Base-by-base conservation (phyloP, 2,797 vertebrate species). In the Staurois parvus region DNA sequence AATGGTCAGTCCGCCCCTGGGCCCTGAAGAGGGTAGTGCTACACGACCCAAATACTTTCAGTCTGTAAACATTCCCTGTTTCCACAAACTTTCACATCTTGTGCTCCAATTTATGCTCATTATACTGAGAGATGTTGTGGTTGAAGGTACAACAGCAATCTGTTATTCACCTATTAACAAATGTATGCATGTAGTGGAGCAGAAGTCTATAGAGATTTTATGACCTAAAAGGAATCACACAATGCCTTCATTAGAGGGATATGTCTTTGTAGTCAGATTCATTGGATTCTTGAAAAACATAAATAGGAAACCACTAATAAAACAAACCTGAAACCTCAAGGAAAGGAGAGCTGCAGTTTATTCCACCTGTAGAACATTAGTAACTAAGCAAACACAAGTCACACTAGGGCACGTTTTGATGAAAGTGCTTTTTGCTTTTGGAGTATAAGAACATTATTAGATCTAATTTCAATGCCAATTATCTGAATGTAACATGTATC, bases 181-280 rank as follows among this genome's bases (percentile, higher is more conserved):
- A 45, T 48, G n/a, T 17, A 68, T 68, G 64, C 11, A 45, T 29
- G 17, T 67, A 79, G 40, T 45, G 26, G 40, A 79, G 4, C 5
- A 15, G 32, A 67, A 28, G 29, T 68, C 62, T 64, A 67, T 45
- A 67, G 37, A 21, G 76, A 67, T 79, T 79, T 28, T 37, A 26
- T 68, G 64, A 79, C 62, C 26, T 21, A 79, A 62, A 67, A 79
- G 2, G 9, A 48, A 52, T 52, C 28, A 48, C 21, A 68, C 62
- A 48, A 13, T 68, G 76, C 76, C 28, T 79, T 68, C 34, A 42
- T 79, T 30, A 68, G 12, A 28, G 24, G 28, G 40, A 45, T 68
- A 68, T 45, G 64, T 7, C 24, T 67, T 66, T 74, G 40, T 79
- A 45, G 34, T 10, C 37, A 42, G 64, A 26, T 28, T 66, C 26